These are phyloP conservation scores for Cheilosia urbana DNA, from an alignment of 2,888 invertebrate genomes.

Conservation along the genomic window DNA sequence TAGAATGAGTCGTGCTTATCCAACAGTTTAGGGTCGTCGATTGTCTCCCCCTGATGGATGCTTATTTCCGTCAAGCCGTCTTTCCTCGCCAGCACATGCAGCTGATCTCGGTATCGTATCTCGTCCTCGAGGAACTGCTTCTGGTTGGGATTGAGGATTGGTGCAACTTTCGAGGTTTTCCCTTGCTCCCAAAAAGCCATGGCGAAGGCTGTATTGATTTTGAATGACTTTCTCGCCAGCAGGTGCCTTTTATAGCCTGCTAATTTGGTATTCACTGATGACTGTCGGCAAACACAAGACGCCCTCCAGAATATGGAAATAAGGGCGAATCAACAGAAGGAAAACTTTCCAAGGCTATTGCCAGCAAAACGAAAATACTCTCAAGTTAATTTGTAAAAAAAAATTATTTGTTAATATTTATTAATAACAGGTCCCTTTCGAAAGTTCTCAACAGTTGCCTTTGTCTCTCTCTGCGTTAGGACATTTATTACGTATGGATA, in stretches of 20 bases:
- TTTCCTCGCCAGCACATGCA: conserved; percentile 76
- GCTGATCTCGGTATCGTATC: conserved; percentile 80
- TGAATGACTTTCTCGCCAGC: conserved; percentile 1
- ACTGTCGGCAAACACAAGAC: conserved; percentile 37
- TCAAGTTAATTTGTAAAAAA: conserved; percentile 10
- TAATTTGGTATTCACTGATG: conserved; percentile 60
- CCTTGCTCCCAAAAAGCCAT: conserved; percentile 81
- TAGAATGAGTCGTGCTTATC: conserved; percentile 89
- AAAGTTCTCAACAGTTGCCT: conserved; percentile 7
- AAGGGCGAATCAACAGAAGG: neutral
- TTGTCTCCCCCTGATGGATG: conserved; percentile 83
- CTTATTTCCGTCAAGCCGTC: conserved; percentile 79
- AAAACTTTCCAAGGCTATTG: conserved; percentile 19
- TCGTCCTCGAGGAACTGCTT: conserved; percentile 83
- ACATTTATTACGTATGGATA: conserved; percentile 17
- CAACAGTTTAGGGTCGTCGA: conserved; percentile 85
- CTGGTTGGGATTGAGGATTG: conserved; percentile 84
- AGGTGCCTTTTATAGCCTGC: conserved; percentile 43
- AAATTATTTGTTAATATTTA: conserved; percentile 22
- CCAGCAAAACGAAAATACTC: neutral
- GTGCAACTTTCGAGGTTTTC: conserved; percentile 78
- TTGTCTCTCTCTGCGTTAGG: conserved; percentile 4
- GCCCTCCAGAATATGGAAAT: conserved; percentile 2
- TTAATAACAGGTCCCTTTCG: conserved; percentile 43
- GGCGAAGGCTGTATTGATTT: conserved; percentile 29